Base-by-base conservation (phyloP, 2,888 invertebrate species). In the Acanthoscelides obtectus region DNA sequence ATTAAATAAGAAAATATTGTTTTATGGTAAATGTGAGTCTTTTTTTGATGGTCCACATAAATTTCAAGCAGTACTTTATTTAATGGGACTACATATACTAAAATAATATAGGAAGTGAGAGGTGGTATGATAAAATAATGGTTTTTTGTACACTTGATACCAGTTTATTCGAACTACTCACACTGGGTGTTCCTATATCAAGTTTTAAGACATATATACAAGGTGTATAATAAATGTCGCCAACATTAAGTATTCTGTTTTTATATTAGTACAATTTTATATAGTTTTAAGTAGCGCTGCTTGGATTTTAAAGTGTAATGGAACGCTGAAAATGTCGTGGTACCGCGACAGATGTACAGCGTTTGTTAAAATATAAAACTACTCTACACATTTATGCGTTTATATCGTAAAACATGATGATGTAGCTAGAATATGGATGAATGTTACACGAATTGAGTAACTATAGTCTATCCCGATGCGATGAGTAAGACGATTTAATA, bases 11-110 rank as follows among this genome's bases (percentile, higher is more conserved):
- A 45, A 45, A 45, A 45, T 45, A 45, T 45, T 25, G 17, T 64
- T 68, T 20, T 20, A 66, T 66, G 21, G 1, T 1, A 66, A 66
- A 68, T 45, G 17, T 67, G 73, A 77, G 77, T 76, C 75, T 76
- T 72, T 74, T 68, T 72, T 76, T 75, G 77, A 78, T 82, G 83
- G 83, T 83, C 83, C 83, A 81, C 83, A 81, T 77, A 80, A 80
- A 82, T 81, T 82, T 77, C 80, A 80, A 76, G 79, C 80, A 81
- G 80, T 81, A 80, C 80, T 75, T 78, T 2, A 17, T 66, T 66
- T 70, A 70, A 45, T 67, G 66, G 20, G 65, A 63, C 22, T 64
- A 25, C 45, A 22, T 68, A 71, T 64, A 69, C 22, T 66, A 12
- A 20, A 21, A 20, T 66, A 66, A 2, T 5, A 20, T 6, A 8